phyloP scores from a whole-genome alignment of 1,140 invertebrate species.

The Nebria ingens region DNA sequence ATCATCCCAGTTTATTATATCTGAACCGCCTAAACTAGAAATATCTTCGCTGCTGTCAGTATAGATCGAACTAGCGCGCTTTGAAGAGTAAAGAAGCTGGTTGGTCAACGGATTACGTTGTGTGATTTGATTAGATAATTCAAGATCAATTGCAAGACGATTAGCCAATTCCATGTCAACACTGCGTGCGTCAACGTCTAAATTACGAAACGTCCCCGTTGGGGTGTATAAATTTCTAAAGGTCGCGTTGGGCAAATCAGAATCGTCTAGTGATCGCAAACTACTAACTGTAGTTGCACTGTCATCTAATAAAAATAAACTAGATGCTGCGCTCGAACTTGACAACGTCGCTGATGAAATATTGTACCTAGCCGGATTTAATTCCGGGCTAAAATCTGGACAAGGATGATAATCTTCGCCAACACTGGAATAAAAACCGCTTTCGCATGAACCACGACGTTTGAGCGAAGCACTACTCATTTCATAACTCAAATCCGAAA shows the following conservation, averaged over 20 bases:
- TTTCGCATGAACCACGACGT: slow-evolving; percentile 75
- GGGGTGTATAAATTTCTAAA: slow-evolving; percentile 11
- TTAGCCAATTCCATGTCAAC: slow-evolving; percentile 34
- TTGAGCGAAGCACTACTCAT: slow-evolving; percentile 34
- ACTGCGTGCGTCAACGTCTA: slow-evolving; percentile 26
- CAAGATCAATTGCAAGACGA: slow-evolving; percentile 35
- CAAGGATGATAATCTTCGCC: slow-evolving; percentile 50
- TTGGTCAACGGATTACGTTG: slow-evolving; percentile 33
- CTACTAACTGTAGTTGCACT: slow-evolving; percentile 40
- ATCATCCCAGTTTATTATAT: slow-evolving; percentile 57
- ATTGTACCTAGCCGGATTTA: not conserved
- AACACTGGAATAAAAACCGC: slow-evolving; percentile 77
- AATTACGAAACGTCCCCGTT: slow-evolving; percentile 9
- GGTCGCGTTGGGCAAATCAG: slow-evolving; percentile 35
- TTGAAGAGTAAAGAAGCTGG: slow-evolving; percentile 41
- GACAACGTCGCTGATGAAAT: slow-evolving; percentile 36
- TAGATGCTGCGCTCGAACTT: slow-evolving; percentile 47
- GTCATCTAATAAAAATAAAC: slow-evolving; percentile 44
- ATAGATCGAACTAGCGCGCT: slow-evolving; percentile 71
- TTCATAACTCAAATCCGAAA: slow-evolving; percentile 26
- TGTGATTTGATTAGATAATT: slow-evolving; percentile 31
- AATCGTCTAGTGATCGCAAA: slow-evolving; percentile 47
- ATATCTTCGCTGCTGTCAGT: slow-evolving; percentile 80
- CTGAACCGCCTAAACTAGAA: slow-evolving; percentile 64
- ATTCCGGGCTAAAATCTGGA: not conserved